Percentiles rank a stretch among this genome's conserved stretches.
phyloP scores from a whole-genome alignment of 1,140 invertebrate genomes.

The Sitodiplosis mosellana region DNA sequence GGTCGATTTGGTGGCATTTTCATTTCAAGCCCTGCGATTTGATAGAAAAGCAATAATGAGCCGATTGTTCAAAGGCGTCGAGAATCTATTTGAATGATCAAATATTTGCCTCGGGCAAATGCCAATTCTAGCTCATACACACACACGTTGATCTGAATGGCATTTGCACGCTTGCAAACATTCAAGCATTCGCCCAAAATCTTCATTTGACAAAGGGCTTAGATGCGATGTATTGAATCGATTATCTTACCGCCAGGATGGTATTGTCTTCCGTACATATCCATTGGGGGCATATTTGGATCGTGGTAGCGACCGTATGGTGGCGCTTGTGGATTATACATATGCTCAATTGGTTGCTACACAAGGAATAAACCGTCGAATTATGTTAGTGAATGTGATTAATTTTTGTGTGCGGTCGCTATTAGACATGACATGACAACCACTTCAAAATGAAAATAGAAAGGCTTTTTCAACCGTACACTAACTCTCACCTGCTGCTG shows the following conservation, averaged over 20 bases:
- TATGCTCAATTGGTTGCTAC: neutral
- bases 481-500: too few species aligned
- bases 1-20: too few species aligned
- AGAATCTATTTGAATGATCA: too few species aligned
- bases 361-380: neutral
- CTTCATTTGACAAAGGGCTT: conserved; percentile 6
- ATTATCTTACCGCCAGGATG: neutral
- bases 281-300: conserved; percentile 5
- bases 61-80: too few species aligned
- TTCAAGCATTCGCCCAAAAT: too few species aligned
- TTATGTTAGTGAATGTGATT: neutral
- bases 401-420: neutral
- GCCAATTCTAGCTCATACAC: too few species aligned
- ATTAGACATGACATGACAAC: neutral
- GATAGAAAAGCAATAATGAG: too few species aligned
- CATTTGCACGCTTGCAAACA: too few species aligned
- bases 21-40: too few species aligned
- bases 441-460: neutral
- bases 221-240: neutral
- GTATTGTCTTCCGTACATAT: conserved; percentile 3
- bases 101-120: too few species aligned
- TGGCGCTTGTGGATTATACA: conserved; percentile 1
- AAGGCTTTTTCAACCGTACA: too few species aligned
- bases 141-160: too few species aligned
- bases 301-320: neutral